Evolutionary conservation across 2,888 invertebrate genomes (phyloP).

Genomic region (Apeira syringaria): DNA sequence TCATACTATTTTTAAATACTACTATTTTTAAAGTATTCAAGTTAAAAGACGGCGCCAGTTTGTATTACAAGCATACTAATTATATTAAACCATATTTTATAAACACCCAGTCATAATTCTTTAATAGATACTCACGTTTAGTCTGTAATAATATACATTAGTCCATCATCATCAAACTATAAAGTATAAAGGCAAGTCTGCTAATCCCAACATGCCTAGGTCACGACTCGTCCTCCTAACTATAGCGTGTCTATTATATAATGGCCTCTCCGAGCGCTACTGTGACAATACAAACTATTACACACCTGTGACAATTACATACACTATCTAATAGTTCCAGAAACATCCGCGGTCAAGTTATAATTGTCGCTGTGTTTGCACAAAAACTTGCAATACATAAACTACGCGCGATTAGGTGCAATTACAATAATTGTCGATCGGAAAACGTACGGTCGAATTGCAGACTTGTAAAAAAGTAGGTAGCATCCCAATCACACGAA

Average conservation of each 20-base stretch:
- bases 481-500: constrained; percentile 33
- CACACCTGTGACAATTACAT: background rate
- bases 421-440: constrained; percentile 50
- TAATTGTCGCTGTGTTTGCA: constrained; percentile 8
- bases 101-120: constrained; percentile 8
- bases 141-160: constrained; percentile 16
- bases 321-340: background rate
- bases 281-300: background rate
- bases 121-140: constrained; percentile 5
- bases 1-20: no score
- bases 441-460: constrained; percentile 42
- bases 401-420: constrained; percentile 37
- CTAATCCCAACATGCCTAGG: constrained; percentile 7
- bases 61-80: constrained; percentile 1
- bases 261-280: background rate
- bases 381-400: constrained; percentile 21
- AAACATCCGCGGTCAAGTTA: constrained; percentile 6
- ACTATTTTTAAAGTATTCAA: no score
- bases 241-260: background rate
- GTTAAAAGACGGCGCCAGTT: constrained; percentile 4
- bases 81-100: constrained; percentile 3
- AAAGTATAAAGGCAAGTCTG: constrained; percentile 3
- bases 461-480: constrained; percentile 14
- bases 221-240: constrained; percentile 9
- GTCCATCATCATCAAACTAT: constrained; percentile 6